Evolutionary conservation across 2,113 vertebrate genomes (phyloP), one percentile per base, ranked within the genome.

Genomic region (Petrocephalus zakoni): DNA sequence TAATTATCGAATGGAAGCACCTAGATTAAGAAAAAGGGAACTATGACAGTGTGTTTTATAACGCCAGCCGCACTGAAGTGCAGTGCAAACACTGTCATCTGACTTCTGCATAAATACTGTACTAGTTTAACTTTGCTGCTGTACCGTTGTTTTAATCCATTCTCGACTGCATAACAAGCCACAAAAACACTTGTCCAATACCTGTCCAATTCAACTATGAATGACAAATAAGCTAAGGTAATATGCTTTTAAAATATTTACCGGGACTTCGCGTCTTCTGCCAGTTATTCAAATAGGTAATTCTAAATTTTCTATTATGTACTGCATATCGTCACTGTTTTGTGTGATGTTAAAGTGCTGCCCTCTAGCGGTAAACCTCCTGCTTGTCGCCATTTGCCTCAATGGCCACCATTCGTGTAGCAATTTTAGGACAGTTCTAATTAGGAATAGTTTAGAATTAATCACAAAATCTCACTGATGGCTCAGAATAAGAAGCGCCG

Each of bases 341-440:
- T 21, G 81, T 83, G 22, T 49, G n/a, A n/a, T 83, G 37, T 25
- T 22, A 5, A 83, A 83, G 46, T n/a, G n/a, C 78, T 64, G 56
- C 25, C 56, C 53, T 87, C 86, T 87, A 46, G 86, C 17, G 86
- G 86, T 46, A 13, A 87, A 87, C 25, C 17, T 22, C 8, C 86
- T 22, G 34, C 37, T 47, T 88, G 1, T 19, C 49, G 46, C 81
- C 37, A 22, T 17, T 22, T 34, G 72, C 58, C 25, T 37, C n/a
- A 25, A n/a, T 49, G 84, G 22, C 53, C 49, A 13, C 53, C 29
- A 47, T 42, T 22, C 85, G 17, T 58, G 56, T 55, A 87, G 34
- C 53, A 87, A 46, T 52, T 61, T 87, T 22, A 87, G 85, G 47
- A 25, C 49, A 85, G 10, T 46, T 87, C 86, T 46, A 61, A 87